Evolutionary conservation across 1,140 invertebrate species (phyloP).

Genomic region (Bradysia coprophila): DNA sequence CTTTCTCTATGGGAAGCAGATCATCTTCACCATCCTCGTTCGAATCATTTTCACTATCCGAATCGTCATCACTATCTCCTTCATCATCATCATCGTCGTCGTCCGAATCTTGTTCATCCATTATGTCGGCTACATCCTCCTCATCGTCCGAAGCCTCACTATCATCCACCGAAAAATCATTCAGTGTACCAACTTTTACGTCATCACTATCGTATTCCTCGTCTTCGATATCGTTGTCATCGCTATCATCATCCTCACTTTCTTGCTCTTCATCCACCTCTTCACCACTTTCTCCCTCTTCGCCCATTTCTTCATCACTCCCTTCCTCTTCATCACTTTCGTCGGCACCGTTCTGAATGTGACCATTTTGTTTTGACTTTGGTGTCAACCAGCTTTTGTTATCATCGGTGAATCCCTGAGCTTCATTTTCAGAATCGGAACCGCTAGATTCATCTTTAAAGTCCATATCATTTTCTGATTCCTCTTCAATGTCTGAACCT

Average conservation of each 20-base stretch:
- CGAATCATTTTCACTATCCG: slow-evolving; percentile 11
- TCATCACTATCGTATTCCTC: slow-evolving; percentile 12
- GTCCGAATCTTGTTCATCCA: slow-evolving; percentile 9
- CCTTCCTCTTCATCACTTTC: slow-evolving; percentile 9
- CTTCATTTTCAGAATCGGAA: slow-evolving; percentile 1
- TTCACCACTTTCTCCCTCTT: slow-evolving; percentile 4
- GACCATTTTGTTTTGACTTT: slow-evolving; percentile 23
- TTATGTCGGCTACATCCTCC: slow-evolving; percentile 4
- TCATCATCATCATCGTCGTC: slow-evolving; percentile 6
- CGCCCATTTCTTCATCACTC: too few species aligned
- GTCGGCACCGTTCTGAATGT: slow-evolving; percentile 6
- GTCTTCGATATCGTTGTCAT: slow-evolving; percentile 12
- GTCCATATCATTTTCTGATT: slow-evolving; percentile 10
- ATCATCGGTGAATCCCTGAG: slow-evolving; percentile 41
- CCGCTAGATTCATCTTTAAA: not conserved
- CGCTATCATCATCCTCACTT: slow-evolving; percentile 10
- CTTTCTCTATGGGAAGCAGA: slow-evolving; percentile 69
- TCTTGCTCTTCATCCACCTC: slow-evolving; percentile 10
- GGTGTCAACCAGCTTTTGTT: slow-evolving; percentile 48
- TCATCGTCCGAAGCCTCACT: slow-evolving; percentile 7
- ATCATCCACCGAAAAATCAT: too few species aligned
- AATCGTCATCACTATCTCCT: slow-evolving; percentile 12
- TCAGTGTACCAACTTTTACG: slow-evolving; percentile 8
- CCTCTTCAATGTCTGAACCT: slow-evolving; percentile 10
- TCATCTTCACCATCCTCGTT: slow-evolving; percentile 25